Conservation (phyloP, 1,140 invertebrate species). For the Apis florea region DNA sequence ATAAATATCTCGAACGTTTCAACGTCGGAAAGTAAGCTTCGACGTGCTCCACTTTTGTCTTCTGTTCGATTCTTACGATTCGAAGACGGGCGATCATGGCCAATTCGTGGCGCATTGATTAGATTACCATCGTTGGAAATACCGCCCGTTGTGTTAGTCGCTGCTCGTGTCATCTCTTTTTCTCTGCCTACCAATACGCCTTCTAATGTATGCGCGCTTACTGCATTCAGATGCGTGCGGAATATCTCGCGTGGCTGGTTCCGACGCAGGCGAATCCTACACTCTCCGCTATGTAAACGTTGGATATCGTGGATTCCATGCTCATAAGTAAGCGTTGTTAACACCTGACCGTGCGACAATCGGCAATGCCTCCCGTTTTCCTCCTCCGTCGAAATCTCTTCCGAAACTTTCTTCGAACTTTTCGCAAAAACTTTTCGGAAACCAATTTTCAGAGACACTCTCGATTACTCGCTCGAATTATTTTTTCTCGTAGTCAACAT, state of each 20-base stretch:
- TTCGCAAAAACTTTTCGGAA: not conserved
- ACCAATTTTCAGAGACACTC: not conserved
- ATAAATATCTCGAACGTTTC: too few species aligned
- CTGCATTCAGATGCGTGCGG: slow-evolving; percentile 42
- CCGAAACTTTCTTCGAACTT: not conserved
- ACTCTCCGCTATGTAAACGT: slow-evolving; percentile 37
- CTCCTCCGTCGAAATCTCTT: not conserved
- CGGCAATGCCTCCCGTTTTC: not conserved
- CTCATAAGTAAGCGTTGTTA: slow-evolving; percentile 46
- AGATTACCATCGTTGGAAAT: slow-evolving; percentile 55
- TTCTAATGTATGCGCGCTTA: slow-evolving; percentile 42
- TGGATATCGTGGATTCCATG: slow-evolving; percentile 37
- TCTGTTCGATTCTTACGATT: not conserved
- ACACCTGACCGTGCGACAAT: slow-evolving; percentile 40
- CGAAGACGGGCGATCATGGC: not conserved
- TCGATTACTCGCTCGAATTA: too few species aligned
- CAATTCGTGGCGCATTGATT: slow-evolving; percentile 38
- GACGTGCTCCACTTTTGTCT: not conserved
- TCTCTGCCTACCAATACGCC: slow-evolving; percentile 33
- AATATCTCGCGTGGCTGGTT: slow-evolving; percentile 38
- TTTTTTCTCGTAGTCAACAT: too few species aligned
- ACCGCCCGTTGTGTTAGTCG: slow-evolving; percentile 54
- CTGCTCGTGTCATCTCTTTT: slow-evolving; percentile 26
- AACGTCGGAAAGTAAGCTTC: not conserved
- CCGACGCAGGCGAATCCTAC: slow-evolving; percentile 32